Evolutionary conservation across 2,888 invertebrate genomes (phyloP), one percentile per base, ranked within the genome.

Genomic region (Eupithecia abbreviata): DNA sequence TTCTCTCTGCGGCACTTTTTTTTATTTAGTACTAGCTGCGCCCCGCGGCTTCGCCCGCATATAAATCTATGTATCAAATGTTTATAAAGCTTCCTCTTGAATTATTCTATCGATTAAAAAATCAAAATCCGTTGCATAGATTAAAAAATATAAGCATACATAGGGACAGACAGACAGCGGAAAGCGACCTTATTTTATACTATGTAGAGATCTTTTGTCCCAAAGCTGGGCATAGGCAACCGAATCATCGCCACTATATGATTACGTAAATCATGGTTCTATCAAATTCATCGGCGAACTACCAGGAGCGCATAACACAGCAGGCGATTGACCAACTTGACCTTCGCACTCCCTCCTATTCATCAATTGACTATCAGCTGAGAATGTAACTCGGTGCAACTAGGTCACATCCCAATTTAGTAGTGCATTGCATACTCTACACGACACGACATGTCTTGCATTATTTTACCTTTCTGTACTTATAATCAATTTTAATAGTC

Each of bases 341-440:
- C 77, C 77, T 78, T 75, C 73, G 70, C 67, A 77, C 65, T 55
- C 71, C 49, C 45, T 66, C 65, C 74, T 67, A 73, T 73, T 73
- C 75, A 67, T 75, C 66, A 68, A 71, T 62, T 45, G 66, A 72
- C 42, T 12, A 41, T 45, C 43, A 66, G 42, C 65, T 73, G 42
- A 73, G 75, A 68, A 78, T 78, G 77, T 67, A 74, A 18, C 6
- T 43, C 62, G 77, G 76, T 80, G 71, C 72, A 89, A 82, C 74
- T 83, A 73, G 89, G 89, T 82, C 89, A 89, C 79, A 88, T 90
- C 90, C 89, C 86, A 84, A 87, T 89, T 88, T 83, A 73, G 7
- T n/a, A 15, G 42, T 66, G 42, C 66, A 66, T 42, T 66, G 2
- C 13, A 15, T 15, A 41, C 42, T 18, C 55, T 62, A 62, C 62